A percentile compares a stretch with the other conserved stretches of the same genome.
phyloP scores from a whole-genome alignment of 2,113 vertebrate genomes.

The Coptodon bakossiorum region DNA sequence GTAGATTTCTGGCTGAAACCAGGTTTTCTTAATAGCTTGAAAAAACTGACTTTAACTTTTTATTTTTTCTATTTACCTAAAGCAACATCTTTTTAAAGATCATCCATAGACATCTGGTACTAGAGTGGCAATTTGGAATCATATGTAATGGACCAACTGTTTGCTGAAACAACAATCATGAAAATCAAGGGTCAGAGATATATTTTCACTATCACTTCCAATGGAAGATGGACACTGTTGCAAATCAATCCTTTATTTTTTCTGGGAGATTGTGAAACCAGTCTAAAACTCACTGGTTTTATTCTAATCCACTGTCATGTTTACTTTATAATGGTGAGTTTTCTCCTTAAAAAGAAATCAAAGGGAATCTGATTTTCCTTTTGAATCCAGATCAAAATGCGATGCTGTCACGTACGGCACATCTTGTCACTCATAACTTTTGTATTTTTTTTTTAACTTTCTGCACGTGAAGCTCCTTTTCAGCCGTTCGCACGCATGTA shows the following conservation, averaged over 20 bases:
- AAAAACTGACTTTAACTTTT: not conserved
- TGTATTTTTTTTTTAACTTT: not conserved
- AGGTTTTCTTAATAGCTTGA: not conserved
- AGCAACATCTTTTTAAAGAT: not conserved
- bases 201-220: not conserved
- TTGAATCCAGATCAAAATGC: not conserved
- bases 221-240: not conserved
- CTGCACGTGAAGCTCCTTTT: not conserved
- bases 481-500: not conserved
- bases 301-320: not conserved
- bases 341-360: not conserved
- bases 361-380: not conserved
- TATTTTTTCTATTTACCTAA: accelerated
- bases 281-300: not conserved
- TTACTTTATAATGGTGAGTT: not conserved
- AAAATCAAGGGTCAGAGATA: accelerated
- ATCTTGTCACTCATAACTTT: not conserved
- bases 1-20: not conserved
- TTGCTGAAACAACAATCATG: accelerated
- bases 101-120: accelerated
- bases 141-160: not conserved
- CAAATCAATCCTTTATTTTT: not conserved
- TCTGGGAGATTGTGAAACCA: accelerated
- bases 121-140: not conserved
- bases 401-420: not conserved